Evolutionary conservation across 2,113 vertebrate genomes (phyloP).

Genomic region (Dendropsophus ebraccatus): DNA sequence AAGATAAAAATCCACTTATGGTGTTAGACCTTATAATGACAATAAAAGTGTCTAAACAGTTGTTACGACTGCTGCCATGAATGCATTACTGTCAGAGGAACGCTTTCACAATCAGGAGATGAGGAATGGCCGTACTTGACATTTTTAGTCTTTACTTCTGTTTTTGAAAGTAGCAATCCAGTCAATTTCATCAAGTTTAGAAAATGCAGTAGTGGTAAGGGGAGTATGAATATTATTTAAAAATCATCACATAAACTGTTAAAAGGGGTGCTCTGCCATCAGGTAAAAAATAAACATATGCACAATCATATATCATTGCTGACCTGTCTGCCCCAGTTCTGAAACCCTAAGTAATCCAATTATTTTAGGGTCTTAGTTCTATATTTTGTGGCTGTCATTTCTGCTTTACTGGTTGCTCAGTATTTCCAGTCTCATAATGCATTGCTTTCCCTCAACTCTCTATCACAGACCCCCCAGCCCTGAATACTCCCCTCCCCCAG

Average conservation of each 20-base stretch:
- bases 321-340: too few relatives aligned
- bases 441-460: too few relatives aligned
- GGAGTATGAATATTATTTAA: neutral
- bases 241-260: neutral
- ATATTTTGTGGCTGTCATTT: too few relatives aligned
- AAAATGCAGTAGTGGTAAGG: neutral
- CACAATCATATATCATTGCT: too few relatives aligned
- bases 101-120: neutral
- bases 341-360: too few relatives aligned
- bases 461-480: too few relatives aligned
- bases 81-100: neutral
- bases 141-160: neutral
- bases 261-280: too few relatives aligned
- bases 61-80: neutral
- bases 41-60: slow-evolving; percentile 43
- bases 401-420: too few relatives aligned
- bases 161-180: neutral
- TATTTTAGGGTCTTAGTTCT: too few relatives aligned
- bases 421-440: too few relatives aligned
- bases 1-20: slow-evolving; percentile 21
- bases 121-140: neutral
- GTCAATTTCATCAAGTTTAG: neutral
- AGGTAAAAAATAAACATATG: too few relatives aligned
- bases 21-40: slow-evolving; percentile 21
- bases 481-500: too few relatives aligned